These are phyloP conservation scores for Hydrozoanthus gracilis DNA, from an alignment of 92 coral and sea anemone species.

Conservation along the genomic window DNA sequence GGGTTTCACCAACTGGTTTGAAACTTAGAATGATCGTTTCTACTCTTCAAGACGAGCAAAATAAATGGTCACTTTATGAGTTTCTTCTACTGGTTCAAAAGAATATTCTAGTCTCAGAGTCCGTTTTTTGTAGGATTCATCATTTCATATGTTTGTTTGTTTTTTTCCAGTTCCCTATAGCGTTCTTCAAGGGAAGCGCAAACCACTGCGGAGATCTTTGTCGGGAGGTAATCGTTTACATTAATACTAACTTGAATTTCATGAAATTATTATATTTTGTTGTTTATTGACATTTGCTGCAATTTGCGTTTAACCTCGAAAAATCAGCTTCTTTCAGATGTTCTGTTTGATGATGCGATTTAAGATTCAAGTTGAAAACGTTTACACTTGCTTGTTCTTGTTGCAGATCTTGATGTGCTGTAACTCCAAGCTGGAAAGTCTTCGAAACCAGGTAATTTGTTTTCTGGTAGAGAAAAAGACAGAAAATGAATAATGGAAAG, in stretches of 20 bases:
- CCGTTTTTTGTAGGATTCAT: neutral
- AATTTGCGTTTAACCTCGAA: neutral
- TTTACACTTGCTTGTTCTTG: neutral
- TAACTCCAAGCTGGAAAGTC: constrained; percentile 88
- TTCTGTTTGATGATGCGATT: neutral
- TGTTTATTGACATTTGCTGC: neutral
- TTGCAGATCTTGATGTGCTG: constrained; percentile 90
- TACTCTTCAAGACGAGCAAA: too few species aligned
- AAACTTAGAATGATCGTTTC: too few species aligned
- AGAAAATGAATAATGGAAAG: neutral
- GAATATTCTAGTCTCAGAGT: neutral
- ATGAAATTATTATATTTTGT: neutral
- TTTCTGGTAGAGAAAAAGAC: neutral
- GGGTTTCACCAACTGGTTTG: too few species aligned
- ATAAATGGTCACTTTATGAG: too few species aligned
- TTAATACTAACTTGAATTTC: neutral
- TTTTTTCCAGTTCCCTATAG: constrained; percentile 85
- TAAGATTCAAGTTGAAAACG: neutral
- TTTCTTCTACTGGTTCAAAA: too few species aligned
- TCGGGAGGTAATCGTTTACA: constrained; percentile 72
- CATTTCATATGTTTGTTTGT: neutral
- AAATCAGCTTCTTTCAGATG: neutral
- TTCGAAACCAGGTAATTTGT: constrained; percentile 81
- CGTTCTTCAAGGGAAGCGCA: constrained; percentile 93
- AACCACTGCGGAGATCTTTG: constrained; percentile 96